Conservation (phyloP, 2,888 invertebrate genomes). For the Acronicta alni region DNA sequence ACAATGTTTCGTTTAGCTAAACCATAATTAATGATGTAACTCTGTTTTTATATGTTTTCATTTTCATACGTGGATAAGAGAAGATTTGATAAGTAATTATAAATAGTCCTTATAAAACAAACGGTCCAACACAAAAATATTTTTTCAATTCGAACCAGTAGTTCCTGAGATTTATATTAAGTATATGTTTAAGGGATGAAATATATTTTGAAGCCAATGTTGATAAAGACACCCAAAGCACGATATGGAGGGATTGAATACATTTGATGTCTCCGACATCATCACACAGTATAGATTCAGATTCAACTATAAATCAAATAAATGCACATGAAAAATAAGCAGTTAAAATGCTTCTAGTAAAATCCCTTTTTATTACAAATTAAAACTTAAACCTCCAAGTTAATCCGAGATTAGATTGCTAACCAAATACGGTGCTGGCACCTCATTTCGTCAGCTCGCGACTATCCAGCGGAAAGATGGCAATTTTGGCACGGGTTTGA, state of each 20-base stretch:
- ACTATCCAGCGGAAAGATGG: constrained; percentile 74
- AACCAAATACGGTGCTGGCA: constrained; percentile 55
- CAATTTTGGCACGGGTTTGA: constrained; percentile 81
- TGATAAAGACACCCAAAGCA: too few species aligned
- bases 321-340: neutral
- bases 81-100: too few species aligned
- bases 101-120: too few species aligned
- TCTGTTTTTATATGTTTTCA: too few species aligned
- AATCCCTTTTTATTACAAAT: constrained; percentile 28
- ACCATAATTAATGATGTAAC: neutral
- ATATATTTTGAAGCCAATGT: too few species aligned
- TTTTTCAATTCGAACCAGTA: too few species aligned
- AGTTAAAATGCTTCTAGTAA: neutral
- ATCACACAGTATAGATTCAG: neutral
- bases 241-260: too few species aligned
- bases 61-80: too few species aligned
- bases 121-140: too few species aligned
- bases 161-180: too few species aligned
- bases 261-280: too few species aligned
- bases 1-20: constrained; percentile 22
- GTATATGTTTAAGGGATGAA: too few species aligned
- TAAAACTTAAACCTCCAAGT: constrained; percentile 42
- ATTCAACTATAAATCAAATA: neutral
- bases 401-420: constrained; percentile 63
- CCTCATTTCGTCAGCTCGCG: constrained; percentile 59